Percentiles rank a stretch among this genome's conserved stretches.
phyloP scores from a whole-genome alignment of 2,888 invertebrate species.

The Leucophenga montana region DNA sequence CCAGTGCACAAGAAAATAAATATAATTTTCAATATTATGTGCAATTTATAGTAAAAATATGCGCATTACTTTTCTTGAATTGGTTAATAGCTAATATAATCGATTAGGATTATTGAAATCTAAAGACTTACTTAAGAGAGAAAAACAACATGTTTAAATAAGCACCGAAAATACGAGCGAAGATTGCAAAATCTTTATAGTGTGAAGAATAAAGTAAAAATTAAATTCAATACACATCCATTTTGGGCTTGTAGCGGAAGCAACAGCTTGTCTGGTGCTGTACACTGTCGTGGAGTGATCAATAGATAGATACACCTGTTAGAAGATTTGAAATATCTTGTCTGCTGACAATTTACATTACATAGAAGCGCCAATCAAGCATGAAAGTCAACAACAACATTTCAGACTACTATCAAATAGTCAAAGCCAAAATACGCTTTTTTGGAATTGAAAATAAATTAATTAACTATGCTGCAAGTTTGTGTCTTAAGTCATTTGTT shows the following conservation, averaged over 20 bases:
- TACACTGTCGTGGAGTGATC: not conserved
- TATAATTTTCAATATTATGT: no score
- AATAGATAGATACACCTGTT: not conserved
- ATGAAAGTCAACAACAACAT: constrained; percentile 51
- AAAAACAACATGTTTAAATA: not conserved
- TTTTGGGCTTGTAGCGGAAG: constrained; percentile 23
- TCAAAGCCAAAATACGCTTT: no score
- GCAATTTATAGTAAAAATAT: no score
- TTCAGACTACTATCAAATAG: no score
- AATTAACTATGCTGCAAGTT: not conserved
- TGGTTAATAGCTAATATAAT: no score
- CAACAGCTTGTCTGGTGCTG: not conserved
- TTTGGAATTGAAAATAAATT: no score
- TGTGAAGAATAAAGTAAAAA: not conserved
- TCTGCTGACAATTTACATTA: not conserved
- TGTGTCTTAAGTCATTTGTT: not conserved
- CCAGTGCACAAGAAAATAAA: no score
- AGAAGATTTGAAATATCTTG: not conserved
- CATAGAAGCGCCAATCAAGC: constrained; percentile 52
- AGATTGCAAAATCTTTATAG: not conserved
- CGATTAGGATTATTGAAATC: constrained; percentile 7
- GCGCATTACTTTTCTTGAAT: no score
- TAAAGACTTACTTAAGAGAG: not conserved
- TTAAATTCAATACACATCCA: not conserved
- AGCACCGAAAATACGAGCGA: not conserved